Conservation (phyloP, 2,113 vertebrate species). For the Chamaea fasciata region DNA sequence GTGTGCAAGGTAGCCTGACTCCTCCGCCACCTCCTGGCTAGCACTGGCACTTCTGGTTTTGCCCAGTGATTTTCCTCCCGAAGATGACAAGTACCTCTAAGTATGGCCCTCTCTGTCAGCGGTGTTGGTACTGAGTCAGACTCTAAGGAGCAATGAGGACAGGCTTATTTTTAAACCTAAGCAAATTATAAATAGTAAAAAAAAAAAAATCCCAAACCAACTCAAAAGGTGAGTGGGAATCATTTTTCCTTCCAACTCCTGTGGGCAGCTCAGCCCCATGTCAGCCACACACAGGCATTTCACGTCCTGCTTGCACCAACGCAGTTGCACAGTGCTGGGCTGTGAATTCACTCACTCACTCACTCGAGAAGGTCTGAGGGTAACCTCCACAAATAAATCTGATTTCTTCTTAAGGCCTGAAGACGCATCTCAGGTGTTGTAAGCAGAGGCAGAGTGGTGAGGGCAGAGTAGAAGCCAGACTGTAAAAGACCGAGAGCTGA, state of each 20-base stretch:
- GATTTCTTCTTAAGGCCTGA: background rate
- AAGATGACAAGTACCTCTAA: background rate
- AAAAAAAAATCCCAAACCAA: background rate
- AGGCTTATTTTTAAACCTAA: background rate
- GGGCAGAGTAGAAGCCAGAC: background rate
- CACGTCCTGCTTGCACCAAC: accelerated
- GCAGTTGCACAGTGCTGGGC: background rate
- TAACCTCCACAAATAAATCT: background rate
- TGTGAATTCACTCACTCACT: background rate
- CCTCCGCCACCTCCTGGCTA: conserved; percentile 55
- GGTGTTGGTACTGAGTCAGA: background rate
- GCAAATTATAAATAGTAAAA: background rate
- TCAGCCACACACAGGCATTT: background rate
- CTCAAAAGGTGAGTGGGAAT: background rate
- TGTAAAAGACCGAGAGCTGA: accelerated
- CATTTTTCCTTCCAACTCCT: background rate
- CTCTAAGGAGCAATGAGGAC: background rate
- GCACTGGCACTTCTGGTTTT: background rate
- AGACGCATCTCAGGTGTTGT: background rate
- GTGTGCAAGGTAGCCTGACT: background rate
- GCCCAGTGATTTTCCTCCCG: background rate
- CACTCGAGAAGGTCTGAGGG: background rate
- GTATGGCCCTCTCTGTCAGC: background rate
- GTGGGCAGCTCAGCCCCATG: background rate
- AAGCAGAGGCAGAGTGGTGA: background rate